A percentile compares a stretch with the other conserved stretches of the same genome.
Evolutionary conservation across 2,113 vertebrate genomes (phyloP).

Genomic region (Corythaeola cristata): DNA sequence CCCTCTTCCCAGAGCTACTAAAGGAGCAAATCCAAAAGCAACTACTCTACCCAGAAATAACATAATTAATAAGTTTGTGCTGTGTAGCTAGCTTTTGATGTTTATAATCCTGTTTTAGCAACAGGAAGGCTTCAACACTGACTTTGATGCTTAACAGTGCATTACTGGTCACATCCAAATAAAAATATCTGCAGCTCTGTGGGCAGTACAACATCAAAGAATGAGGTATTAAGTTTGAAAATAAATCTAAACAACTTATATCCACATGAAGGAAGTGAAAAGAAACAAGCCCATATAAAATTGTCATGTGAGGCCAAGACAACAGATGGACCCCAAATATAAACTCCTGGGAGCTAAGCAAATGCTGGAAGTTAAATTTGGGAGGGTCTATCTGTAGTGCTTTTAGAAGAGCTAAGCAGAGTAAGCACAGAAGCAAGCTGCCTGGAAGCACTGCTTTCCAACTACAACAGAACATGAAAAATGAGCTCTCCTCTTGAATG

Average conservation of each 20-base stretch:
- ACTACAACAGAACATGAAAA: fast-evolving
- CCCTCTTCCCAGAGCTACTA: not conserved
- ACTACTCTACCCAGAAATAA: not conserved
- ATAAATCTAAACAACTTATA: not conserved
- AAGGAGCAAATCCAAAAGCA: not conserved
- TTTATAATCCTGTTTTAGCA: not conserved
- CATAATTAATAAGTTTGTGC: not conserved
- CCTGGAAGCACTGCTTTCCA: not conserved
- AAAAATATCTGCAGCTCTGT: not conserved
- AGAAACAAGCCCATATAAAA: not conserved
- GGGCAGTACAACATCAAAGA: not conserved
- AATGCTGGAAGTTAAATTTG: not conserved
- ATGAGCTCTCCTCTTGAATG: not conserved
- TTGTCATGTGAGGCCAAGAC: not conserved
- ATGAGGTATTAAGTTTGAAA: not conserved
- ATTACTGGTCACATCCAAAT: not conserved
- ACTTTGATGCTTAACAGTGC: not conserved
- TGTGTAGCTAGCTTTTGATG: conserved; percentile 1
- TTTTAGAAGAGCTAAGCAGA: not conserved
- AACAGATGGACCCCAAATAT: conserved; percentile 28
- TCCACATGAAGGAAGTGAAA: not conserved
- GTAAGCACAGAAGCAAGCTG: not conserved
- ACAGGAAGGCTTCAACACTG: not conserved
- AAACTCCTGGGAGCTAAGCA: not conserved
- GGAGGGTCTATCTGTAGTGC: not conserved